Evolutionary conservation across 2,888 invertebrate genomes (phyloP).

Genomic region (Hydrotaea diabolus): DNA sequence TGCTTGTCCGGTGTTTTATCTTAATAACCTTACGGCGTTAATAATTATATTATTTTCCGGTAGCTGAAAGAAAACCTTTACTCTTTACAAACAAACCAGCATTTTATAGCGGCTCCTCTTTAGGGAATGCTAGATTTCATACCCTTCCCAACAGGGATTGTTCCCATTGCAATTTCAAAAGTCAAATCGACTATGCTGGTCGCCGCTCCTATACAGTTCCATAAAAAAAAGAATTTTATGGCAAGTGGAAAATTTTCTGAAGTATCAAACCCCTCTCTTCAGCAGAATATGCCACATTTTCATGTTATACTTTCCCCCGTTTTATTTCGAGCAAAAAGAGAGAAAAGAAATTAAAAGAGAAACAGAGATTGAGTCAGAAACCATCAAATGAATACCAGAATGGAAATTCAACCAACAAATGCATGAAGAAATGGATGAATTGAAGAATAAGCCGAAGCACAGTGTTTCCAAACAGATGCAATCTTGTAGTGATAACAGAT

Average conservation of each 20-base stretch:
- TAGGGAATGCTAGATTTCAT: too few relatives aligned
- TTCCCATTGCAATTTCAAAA: too few relatives aligned
- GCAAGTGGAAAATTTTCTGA: constrained; percentile 51
- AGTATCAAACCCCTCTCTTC: constrained; percentile 36
- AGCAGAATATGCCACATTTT: neutral
- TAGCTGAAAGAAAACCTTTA: too few relatives aligned
- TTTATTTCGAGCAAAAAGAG: neutral
- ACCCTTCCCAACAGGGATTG: too few relatives aligned
- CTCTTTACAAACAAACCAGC: too few relatives aligned
- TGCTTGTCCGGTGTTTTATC: too few relatives aligned
- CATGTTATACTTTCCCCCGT: too few relatives aligned
- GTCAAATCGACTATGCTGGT: too few relatives aligned
- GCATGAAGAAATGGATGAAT: neutral
- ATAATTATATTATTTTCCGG: too few relatives aligned
- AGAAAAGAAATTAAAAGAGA: neutral
- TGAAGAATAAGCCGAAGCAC: neutral
- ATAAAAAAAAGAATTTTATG: constrained; percentile 8
- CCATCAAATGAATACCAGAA: constrained; percentile 43
- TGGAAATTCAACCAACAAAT: neutral
- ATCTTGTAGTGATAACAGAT: too few relatives aligned
- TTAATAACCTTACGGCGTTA: too few relatives aligned
- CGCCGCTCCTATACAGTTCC: neutral
- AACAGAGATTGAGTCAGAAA: neutral
- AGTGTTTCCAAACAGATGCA: neutral
- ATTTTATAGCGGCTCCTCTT: too few relatives aligned